Conservation (phyloP, 2,797 vertebrate species). For the Manis crassicaudata region DNA sequence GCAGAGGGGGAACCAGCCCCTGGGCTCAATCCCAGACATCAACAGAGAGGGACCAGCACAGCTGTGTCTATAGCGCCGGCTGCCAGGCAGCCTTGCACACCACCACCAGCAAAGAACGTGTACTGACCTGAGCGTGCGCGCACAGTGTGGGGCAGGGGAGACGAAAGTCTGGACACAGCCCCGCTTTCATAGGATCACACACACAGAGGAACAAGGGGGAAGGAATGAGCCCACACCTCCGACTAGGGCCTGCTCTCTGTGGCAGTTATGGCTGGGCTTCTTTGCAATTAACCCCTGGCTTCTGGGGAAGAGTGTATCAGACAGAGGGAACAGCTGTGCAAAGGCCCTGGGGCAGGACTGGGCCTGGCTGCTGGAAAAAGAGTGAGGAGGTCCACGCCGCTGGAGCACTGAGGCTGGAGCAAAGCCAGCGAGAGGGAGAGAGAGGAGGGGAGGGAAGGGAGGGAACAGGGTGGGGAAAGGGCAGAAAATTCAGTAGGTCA, state of each 20-base stretch:
- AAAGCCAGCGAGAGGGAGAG: no score
- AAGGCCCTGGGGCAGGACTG: background rate
- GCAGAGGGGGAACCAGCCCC: background rate
- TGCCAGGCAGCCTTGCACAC: background rate
- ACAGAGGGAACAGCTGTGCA: background rate
- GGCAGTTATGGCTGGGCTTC: accelerated
- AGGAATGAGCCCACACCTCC: accelerated
- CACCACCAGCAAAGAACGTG: background rate
- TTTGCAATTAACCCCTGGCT: background rate
- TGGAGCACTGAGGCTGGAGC: background rate
- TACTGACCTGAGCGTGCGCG: background rate
- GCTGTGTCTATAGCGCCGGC: accelerated
- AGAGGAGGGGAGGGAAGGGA: background rate
- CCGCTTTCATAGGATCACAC: accelerated
- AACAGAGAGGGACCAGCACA: no score
- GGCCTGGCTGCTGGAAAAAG: no score
- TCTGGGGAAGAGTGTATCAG: background rate
- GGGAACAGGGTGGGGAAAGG: background rate
- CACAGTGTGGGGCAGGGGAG: accelerated
- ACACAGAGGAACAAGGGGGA: background rate
- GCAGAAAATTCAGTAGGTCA: background rate
- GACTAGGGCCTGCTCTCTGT: accelerated
- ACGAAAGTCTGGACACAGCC: background rate
- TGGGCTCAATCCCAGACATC: background rate
- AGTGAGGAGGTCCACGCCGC: background rate